Evolutionary conservation across 2,797 vertebrate genomes (phyloP).

Genomic region (Podarcis lilfordi): DNA sequence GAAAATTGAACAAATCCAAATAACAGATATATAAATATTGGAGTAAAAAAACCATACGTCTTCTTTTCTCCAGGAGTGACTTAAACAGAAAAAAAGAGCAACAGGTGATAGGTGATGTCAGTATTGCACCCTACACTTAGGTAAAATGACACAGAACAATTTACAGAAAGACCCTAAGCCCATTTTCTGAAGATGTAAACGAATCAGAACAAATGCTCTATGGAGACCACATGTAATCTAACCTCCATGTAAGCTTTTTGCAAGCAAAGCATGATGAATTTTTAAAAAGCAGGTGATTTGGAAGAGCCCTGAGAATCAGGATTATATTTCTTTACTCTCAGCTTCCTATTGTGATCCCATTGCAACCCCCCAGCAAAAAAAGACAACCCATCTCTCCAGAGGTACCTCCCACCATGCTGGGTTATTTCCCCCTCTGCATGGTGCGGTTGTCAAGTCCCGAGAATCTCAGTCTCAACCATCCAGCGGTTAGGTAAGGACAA

Average conservation of each 20-base stretch:
- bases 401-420: not conserved
- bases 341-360: constrained; percentile 1
- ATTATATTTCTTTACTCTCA: not conserved
- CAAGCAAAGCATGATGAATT: too few species aligned
- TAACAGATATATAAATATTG: too few species aligned
- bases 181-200: too few species aligned
- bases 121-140: not conserved
- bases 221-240: too few species aligned
- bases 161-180: not conserved
- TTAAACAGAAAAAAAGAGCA: not conserved
- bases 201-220: too few species aligned
- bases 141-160: accelerated
- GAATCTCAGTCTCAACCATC: constrained; percentile 9
- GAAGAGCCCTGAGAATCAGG: not conserved
- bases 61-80: not conserved
- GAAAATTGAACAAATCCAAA: too few species aligned
- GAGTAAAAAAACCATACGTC: too few species aligned
- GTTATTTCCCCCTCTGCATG: not conserved
- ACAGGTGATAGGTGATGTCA: not conserved
- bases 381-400: constrained; percentile 26
- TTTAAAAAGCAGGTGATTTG: too few species aligned
- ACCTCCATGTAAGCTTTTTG: too few species aligned
- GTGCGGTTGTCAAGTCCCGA: not conserved
- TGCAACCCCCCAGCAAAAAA: not conserved
- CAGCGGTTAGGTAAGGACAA: constrained; percentile 49